Conservation (phyloP, 2,797 vertebrate species). For the Cirrhinus mrigala region DNA sequence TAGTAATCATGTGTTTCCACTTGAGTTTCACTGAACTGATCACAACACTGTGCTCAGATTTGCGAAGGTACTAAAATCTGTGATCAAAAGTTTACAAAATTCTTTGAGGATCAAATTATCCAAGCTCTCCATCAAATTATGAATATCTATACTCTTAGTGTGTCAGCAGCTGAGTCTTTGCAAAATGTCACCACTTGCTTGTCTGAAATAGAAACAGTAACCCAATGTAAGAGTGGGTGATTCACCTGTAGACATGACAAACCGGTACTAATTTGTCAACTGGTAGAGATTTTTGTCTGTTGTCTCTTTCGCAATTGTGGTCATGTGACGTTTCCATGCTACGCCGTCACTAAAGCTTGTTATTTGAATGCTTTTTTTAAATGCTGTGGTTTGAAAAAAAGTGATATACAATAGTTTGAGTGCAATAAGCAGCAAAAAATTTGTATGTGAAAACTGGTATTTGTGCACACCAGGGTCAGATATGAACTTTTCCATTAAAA, state of each 20-base stretch:
- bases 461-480: neutral
- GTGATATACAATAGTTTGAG: neutral
- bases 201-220: neutral
- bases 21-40: neutral
- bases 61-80: neutral
- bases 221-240: neutral
- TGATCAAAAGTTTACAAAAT: neutral
- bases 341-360: neutral
- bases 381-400: neutral
- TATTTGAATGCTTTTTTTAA: neutral
- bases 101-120: neutral
- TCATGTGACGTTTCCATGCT: neutral
- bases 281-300: neutral
- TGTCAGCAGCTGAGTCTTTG: neutral
- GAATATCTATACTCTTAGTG: neutral
- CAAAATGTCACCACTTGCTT: neutral
- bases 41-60: neutral
- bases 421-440: neutral
- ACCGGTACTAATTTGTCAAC: too few species aligned
- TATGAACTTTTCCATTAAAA: too few species aligned
- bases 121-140: neutral
- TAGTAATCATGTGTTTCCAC: neutral
- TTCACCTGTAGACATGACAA: neutral
- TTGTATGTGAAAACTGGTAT: neutral
- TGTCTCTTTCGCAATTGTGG: neutral